Conservation (phyloP, 1,140 invertebrate genomes). For the Trigoniulus corallinus region DNA sequence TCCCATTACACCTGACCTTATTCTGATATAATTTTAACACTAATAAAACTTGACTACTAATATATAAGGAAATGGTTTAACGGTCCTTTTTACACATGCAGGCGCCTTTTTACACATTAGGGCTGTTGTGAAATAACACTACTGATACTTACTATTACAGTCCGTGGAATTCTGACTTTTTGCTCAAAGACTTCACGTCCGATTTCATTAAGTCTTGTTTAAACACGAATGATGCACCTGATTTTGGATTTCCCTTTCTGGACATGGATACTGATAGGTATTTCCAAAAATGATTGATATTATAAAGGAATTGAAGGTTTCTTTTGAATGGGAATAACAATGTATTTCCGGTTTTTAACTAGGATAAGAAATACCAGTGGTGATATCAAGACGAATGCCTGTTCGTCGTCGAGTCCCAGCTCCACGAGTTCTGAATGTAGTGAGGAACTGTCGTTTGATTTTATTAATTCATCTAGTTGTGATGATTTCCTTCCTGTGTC, state of each 20-base stretch:
- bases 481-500: background rate
- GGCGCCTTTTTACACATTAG: too few relatives aligned
- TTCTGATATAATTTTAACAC: too few relatives aligned
- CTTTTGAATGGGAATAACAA: too few relatives aligned
- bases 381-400: background rate
- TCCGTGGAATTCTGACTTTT: background rate
- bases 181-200: background rate
- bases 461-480: background rate
- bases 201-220: background rate
- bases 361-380: too few relatives aligned
- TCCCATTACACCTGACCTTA: too few relatives aligned
- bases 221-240: background rate
- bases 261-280: background rate
- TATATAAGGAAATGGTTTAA: too few relatives aligned
- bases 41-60: too few relatives aligned
- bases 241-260: background rate
- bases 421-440: background rate
- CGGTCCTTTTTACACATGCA: too few relatives aligned
- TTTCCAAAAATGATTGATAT: too few relatives aligned
- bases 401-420: background rate
- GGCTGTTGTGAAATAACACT: too few relatives aligned
- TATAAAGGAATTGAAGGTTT: too few relatives aligned
- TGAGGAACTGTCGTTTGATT: background rate
- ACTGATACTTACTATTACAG: background rate
- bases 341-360: too few relatives aligned